Conservation (phyloP, 2,888 invertebrate species). For the Peribatodes rhomboidaria region DNA sequence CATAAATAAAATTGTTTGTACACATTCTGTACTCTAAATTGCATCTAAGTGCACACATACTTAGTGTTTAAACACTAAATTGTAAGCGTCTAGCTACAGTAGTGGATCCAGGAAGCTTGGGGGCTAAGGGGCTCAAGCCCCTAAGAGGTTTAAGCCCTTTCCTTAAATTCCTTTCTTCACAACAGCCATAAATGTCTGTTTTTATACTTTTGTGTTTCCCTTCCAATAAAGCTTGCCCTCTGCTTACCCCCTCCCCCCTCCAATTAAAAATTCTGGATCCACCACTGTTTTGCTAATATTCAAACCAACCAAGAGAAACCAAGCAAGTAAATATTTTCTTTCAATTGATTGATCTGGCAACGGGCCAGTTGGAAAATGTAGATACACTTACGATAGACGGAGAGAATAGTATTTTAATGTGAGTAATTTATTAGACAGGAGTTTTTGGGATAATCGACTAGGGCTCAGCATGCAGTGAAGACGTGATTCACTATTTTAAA, state of each 20-base stretch:
- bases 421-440: conserved; percentile 31
- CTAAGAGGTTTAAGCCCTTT: too few relatives aligned
- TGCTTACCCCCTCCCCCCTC: too few relatives aligned
- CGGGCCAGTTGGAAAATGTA: conserved; percentile 27
- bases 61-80: conserved; percentile 8
- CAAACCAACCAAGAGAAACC: conserved; percentile 12
- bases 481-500: conserved; percentile 19
- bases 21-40: conserved; percentile 7
- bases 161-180: too few relatives aligned
- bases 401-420: conserved; percentile 27
- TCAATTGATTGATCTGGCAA: conserved; percentile 18
- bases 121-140: too few relatives aligned
- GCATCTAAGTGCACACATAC: conserved; percentile 16
- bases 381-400: conserved; percentile 31
- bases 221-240: too few relatives aligned
- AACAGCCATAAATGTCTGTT: too few relatives aligned
- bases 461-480: conserved; percentile 7
- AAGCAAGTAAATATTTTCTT: conserved; percentile 24
- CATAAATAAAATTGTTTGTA: conserved; percentile 6
- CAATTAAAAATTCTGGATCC: too few relatives aligned
- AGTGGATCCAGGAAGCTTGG: too few relatives aligned
- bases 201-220: too few relatives aligned
- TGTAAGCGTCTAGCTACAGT: too few relatives aligned
- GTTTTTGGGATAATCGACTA: conserved; percentile 29
- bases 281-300: conserved; percentile 23